phyloP scores from a whole-genome alignment of 1,140 invertebrate genomes.

The Tetragnatha versicolor region DNA sequence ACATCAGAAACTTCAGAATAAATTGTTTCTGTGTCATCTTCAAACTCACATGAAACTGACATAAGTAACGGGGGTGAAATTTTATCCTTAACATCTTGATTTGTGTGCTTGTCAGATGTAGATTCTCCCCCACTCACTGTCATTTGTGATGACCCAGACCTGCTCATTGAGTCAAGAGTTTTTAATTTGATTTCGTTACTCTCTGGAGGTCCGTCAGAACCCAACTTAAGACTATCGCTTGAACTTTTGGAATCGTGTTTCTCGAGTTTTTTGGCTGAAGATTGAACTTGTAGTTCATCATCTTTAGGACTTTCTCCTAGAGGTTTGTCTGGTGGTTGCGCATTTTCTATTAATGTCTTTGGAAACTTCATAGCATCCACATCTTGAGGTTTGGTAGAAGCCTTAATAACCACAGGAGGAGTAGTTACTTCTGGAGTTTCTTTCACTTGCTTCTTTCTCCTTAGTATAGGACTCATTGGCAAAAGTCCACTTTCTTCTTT shows the following conservation, averaged over 20 bases:
- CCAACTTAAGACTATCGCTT: conserved; percentile 23
- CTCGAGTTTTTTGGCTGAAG: conserved; percentile 9
- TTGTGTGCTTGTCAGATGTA: conserved; percentile 5
- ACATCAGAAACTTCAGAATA: conserved; percentile 58
- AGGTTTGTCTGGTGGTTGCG: neutral
- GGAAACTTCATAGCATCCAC: conserved; percentile 55
- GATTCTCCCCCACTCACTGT: conserved; percentile 5
- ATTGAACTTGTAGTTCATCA: neutral
- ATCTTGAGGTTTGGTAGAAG: conserved; percentile 55
- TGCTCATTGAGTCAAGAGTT: conserved; percentile 20
- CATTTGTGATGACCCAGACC: conserved; percentile 32
- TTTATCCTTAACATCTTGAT: conserved; percentile 24
- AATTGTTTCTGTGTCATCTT: conserved; percentile 57
- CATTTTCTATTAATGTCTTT: conserved; percentile 13
- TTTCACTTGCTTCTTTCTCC: conserved; percentile 33
- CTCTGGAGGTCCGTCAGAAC: neutral
- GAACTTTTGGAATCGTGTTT: conserved; percentile 41
- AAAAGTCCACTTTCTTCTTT: conserved; percentile 43
- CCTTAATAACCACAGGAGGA: conserved; percentile 42
- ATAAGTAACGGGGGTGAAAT: neutral
- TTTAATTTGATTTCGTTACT: conserved; percentile 19
- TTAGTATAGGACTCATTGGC: conserved; percentile 55
- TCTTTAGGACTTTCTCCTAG: conserved; percentile 4
- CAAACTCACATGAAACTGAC: conserved; percentile 41
- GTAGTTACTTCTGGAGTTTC: conserved; percentile 14